Base-by-base conservation (phyloP, 92 coral and sea anemone species). In the Nematostella vectensis region DNA sequence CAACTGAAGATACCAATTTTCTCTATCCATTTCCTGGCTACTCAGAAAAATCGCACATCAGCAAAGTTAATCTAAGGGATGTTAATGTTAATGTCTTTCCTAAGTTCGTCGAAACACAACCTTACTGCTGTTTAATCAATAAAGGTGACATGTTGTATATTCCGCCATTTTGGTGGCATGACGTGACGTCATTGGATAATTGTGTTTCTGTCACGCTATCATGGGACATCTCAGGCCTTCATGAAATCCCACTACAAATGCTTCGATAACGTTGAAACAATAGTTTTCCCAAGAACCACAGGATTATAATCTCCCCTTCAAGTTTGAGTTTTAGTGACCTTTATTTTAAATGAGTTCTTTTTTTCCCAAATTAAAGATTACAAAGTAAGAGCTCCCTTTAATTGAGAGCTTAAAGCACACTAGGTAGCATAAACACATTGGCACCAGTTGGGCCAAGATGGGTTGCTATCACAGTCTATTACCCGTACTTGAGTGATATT, bases 121-220 rank as follows among this genome's bases (percentile, higher is more conserved):
- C 62, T 37, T 62, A 76, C 28, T 49, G 63, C 22, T 69, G 78
- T 57, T 59, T 60, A 50, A 61, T 69, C n/a, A 33, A 59, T 16
- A 17, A 18, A 26, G 73, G 85, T 15, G 79, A 78, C 27, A 57
- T 78, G 67, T 76, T 78, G 22, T 71, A 71, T 38, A 71, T 57
- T 47, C 81, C 81, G 13, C 75, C 81, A 23, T 74, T 74, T 60
- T 74, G 81, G 81, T 74, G 81, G 81, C 81, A 74, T 20, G 69
- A 74, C 22, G 81, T 74, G 48, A 74, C 81, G 37, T 74, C 76
- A 19, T 24, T 39, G 9, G 75, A 67, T 43, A 59, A 45, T 48
- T 74, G 75, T 47, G 68, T 74, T 56, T 74, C 81, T 3, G 81
- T 74, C 17, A 74, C 79, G 11, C 74, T 73, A 21, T 70, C 79